Evolutionary conservation across 2,888 invertebrate species (phyloP).

Genomic region (Apodemia duryi): DNA sequence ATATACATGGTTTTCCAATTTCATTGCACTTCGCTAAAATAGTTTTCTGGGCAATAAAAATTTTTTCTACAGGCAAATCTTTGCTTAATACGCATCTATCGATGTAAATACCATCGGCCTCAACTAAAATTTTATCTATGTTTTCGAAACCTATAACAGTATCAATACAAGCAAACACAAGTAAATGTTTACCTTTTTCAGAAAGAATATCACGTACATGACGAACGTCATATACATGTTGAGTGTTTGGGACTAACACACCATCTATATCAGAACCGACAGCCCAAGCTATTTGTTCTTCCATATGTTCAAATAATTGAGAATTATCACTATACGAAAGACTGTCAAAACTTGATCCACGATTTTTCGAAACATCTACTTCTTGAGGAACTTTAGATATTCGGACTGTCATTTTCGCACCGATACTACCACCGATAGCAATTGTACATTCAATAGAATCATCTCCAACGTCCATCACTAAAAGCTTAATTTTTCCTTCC

Average conservation of each 20-base stretch:
- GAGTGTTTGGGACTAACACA: constrained; percentile 55
- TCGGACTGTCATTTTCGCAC: constrained; percentile 72
- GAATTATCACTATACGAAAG: constrained; percentile 80
- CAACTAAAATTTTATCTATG: constrained; percentile 86
- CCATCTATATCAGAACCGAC: constrained; percentile 64
- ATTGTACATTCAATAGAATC: constrained; percentile 75
- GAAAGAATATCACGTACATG: constrained; percentile 49
- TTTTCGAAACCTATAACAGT: constrained; percentile 55
- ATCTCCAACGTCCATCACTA: constrained; percentile 57
- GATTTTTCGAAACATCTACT: constrained; percentile 49
- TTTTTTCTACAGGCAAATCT: constrained; percentile 92
- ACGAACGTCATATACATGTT: constrained; percentile 50
- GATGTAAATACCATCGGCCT: constrained; percentile 92
- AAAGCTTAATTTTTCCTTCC: constrained; percentile 55
- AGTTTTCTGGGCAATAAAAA: constrained; percentile 92
- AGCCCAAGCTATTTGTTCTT: constrained; percentile 68
- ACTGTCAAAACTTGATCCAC: constrained; percentile 65
- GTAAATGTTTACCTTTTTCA: constrained; percentile 65
- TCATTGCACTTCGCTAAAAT: constrained; percentile 91
- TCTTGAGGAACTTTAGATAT: constrained; percentile 73
- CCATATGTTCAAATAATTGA: constrained; percentile 83
- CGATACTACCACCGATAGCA: constrained; percentile 71
- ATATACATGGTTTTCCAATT: constrained; percentile 91
- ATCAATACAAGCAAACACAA: constrained; percentile 63
- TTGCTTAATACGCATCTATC: constrained; percentile 91